Base-by-base conservation (phyloP, 2,888 invertebrate species). In the Automeris io region DNA sequence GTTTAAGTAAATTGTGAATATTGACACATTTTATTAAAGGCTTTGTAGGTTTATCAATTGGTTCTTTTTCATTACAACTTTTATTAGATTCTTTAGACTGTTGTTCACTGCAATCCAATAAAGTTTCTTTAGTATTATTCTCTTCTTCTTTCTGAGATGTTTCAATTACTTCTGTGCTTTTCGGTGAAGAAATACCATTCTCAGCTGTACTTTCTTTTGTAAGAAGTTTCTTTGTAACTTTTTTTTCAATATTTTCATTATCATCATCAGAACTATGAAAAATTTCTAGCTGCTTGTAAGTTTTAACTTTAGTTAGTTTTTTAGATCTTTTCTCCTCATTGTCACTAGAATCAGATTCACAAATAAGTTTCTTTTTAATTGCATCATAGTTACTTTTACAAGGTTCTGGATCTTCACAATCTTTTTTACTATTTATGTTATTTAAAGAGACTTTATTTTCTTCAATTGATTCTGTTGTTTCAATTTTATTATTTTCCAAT, bases 1-100 rank as follows among this genome's bases (percentile, higher is more conserved):
- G 72, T 54, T 74, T 81, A 1, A 83, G 56, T 47, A 86, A 57
- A 53, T 79, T 81, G 33, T 44, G 70, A 18, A 85, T 57, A 52
- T 66, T 79, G 6, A 86, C 77, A 75, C 82, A 82, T 57, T 83
- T 82, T 34, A 86, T 71, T 2, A 73, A 19, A 5, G 77, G 70
- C 46, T 61, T 75, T 35, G 5, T 13, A 8, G 47, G 24, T 12
- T 51, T 44, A 22, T 26, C 25, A 21, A 33, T 23, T 13, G 24
- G 41, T 33, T 45, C 25, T 33, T 33, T 45, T 18, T 46, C 37
- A 22, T 40, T 33, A 39, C 5, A 37, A 33, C 45, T 40, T 37
- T 36, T 21, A 34, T 18, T 40, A 21, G 33, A 42, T 11, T 43
- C 36, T 39, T 29, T 19, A 37, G 23, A 25, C 9, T 29, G 16